Conservation (phyloP, 2,888 invertebrate genomes). For the Tiliacea aurago region DNA sequence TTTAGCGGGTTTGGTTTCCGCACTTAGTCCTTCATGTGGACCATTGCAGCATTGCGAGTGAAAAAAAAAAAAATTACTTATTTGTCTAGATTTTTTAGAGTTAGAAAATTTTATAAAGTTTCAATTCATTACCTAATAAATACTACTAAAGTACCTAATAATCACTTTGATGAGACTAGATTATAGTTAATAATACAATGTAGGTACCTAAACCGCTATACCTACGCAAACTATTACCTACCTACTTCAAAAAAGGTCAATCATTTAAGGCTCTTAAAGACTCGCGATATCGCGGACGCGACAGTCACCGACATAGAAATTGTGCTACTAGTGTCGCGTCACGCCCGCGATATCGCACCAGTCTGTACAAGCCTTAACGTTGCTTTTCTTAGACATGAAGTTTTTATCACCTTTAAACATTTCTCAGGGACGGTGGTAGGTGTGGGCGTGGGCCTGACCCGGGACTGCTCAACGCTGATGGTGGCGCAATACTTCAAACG, state of each 20-base stretch:
- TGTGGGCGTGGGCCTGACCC: constrained; percentile 95
- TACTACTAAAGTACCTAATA: neutral
- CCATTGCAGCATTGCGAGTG: too few relatives aligned
- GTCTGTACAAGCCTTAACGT: too few relatives aligned
- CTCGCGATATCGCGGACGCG: too few relatives aligned
- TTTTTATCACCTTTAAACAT: neutral
- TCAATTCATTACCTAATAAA: neutral
- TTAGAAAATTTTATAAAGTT: neutral
- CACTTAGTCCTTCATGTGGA: too few relatives aligned
- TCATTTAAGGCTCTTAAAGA: too few relatives aligned
- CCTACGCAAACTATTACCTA: neutral
- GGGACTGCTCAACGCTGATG: constrained; percentile 97
- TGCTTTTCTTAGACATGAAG: neutral
- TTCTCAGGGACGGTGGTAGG: constrained; percentile 92
- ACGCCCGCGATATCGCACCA: too few relatives aligned
- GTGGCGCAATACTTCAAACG: constrained; percentile 97
- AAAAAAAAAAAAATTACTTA: too few relatives aligned
- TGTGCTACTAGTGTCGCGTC: too few relatives aligned
- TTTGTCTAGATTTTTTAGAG: too few relatives aligned
- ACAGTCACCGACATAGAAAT: too few relatives aligned
- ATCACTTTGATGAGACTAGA: neutral
- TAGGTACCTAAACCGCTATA: too few relatives aligned
- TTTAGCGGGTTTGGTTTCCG: too few relatives aligned
- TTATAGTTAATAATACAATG: neutral
- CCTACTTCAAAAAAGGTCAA: neutral